Percentiles rank a stretch among this genome's conserved stretches.
Conservation (phyloP, 1,140 invertebrate genomes). For the Hylyphantes graminicola region DNA sequence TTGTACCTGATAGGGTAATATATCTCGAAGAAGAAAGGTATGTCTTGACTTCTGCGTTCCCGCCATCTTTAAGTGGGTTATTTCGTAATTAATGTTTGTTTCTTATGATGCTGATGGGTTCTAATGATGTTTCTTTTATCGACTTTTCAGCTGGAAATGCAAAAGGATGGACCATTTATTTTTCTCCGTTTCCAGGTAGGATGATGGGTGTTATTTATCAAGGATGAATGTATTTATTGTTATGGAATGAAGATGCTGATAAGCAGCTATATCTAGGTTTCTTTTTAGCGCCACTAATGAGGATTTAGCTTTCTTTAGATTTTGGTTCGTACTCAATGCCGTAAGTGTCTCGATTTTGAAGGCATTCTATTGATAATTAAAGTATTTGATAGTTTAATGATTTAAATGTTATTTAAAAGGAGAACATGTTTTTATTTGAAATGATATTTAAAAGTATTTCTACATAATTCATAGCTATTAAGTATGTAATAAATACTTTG, state of each 20-base stretch:
- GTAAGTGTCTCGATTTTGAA: too few relatives aligned
- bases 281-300: too few relatives aligned
- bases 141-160: conserved; percentile 37
- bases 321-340: too few relatives aligned
- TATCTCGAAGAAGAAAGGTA: conserved; percentile 48
- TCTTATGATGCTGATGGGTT: background rate
- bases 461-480: too few relatives aligned
- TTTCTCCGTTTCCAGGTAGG: conserved; percentile 10
- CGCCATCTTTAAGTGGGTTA: conserved; percentile 7
- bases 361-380: too few relatives aligned
- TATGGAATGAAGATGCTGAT: conserved; percentile 18
- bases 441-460: too few relatives aligned
- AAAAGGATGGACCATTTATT: conserved; percentile 33
- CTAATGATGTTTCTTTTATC: conserved; percentile 54
- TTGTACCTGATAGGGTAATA: conserved; percentile 48
- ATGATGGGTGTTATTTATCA: conserved; percentile 14
- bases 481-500: too few relatives aligned
- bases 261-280: background rate
- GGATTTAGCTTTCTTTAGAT: too few relatives aligned
- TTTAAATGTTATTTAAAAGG: too few relatives aligned
- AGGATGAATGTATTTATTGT: conserved; percentile 3
- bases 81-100: conserved; percentile 55
- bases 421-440: too few relatives aligned
- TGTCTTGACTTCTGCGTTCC: conserved; percentile 56
- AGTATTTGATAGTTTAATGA: too few relatives aligned